A percentile compares a stretch with the other conserved stretches of the same genome.
Evolutionary conservation across 2,888 invertebrate genomes (phyloP).

Genomic region (Drosophila mulleri): DNA sequence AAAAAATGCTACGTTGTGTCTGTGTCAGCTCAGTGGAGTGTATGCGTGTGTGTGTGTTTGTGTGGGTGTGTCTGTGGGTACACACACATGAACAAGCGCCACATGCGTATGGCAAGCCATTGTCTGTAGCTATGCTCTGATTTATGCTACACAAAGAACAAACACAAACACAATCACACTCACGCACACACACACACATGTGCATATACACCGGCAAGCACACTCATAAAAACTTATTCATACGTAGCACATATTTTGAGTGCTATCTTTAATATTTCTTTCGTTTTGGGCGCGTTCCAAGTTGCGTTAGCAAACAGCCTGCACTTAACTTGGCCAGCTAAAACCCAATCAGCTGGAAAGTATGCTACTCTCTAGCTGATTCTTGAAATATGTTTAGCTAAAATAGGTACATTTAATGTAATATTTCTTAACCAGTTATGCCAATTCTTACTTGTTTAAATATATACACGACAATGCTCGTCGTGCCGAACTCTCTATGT

Average conservation of each 20-base stretch:
- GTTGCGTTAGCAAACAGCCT: slow-evolving; percentile 25
- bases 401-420: background rate
- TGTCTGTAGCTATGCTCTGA: slow-evolving; percentile 71
- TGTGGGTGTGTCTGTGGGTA: background rate
- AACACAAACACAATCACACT: slow-evolving; percentile 2
- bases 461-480: background rate
- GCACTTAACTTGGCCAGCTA: slow-evolving; percentile 13
- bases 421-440: background rate
- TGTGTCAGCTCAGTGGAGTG: slow-evolving; percentile 8
- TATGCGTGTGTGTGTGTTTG: background rate
- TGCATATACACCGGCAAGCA: background rate
- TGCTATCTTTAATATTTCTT: slow-evolving; percentile 36
- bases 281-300: slow-evolving; percentile 7
- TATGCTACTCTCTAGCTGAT: slow-evolving; percentile 5
- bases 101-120: slow-evolving; percentile 62
- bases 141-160: slow-evolving; percentile 59
- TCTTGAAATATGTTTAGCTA: background rate
- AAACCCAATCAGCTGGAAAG: slow-evolving; percentile 25
- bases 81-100: slow-evolving; percentile 9
- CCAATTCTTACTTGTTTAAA: background rate
- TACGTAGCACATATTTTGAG: slow-evolving; percentile 46
- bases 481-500: no score
- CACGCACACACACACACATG: background rate
- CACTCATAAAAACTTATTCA: slow-evolving; percentile 36
- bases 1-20: slow-evolving; percentile 32